Conservation (phyloP, 2,797 vertebrate genomes). For the Eremophila alpestris region DNA sequence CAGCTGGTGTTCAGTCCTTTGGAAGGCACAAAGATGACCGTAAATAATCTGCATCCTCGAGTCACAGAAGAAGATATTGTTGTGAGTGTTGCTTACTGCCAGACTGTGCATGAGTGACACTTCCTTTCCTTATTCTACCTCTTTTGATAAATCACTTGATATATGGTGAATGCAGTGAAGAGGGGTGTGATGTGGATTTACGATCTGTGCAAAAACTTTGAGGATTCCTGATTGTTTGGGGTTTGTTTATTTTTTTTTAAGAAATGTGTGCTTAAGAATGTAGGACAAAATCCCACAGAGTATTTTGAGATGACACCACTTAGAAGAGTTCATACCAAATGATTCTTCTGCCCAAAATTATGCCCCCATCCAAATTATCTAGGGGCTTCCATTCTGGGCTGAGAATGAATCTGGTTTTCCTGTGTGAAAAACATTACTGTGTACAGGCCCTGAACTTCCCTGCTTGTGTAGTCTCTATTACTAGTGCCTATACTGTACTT, state of each 20-base stretch:
- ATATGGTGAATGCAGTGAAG: not conserved
- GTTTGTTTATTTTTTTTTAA: not conserved
- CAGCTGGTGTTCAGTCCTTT: slow-evolving; percentile 90
- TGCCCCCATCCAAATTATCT: not conserved
- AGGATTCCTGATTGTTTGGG: not conserved
- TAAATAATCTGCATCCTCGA: slow-evolving; percentile 94
- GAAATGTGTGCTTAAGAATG: not conserved
- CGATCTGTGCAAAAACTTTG: not conserved
- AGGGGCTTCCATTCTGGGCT: not conserved
- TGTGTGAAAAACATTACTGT: not conserved
- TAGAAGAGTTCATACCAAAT: not conserved
- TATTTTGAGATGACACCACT: not conserved
- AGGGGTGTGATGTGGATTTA: not conserved
- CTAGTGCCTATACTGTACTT: not conserved
- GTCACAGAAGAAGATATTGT: slow-evolving; percentile 98
- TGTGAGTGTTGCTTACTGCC: slow-evolving; percentile 77
- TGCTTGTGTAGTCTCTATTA: not conserved
- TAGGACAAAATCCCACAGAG: not conserved
- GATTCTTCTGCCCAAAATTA: not conserved
- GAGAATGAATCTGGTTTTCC: not conserved
- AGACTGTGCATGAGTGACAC: not conserved
- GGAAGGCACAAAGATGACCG: slow-evolving; percentile 98
- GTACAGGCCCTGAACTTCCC: not conserved
- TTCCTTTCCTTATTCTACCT: not conserved
- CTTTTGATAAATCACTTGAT: not conserved